Base-by-base conservation (phyloP, 2,113 vertebrate species). In the Dromas ardeola region DNA sequence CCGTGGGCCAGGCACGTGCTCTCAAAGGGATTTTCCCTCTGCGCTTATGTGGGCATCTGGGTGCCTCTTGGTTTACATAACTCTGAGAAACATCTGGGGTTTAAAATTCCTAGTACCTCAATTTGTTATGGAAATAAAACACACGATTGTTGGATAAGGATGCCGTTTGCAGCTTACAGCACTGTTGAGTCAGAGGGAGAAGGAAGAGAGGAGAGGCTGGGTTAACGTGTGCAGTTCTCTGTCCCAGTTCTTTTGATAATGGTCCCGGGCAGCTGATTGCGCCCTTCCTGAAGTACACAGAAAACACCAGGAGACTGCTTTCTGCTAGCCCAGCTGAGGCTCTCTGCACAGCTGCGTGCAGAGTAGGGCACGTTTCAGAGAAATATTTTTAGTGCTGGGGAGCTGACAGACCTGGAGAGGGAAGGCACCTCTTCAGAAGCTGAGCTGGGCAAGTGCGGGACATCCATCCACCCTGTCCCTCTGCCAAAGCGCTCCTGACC, bases 111-210 rank as follows among this genome's bases (percentile, higher is more conserved):
- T 81, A 81, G 45, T 73, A 56, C 66, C 88, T 89, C 86, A 74
- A 79, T 84, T 95, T 92, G 80, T 71, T 79, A 67, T 4, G 81
- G 77, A 88, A 92, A 83, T 62, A 71, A 90, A 86, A 52, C 34
- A 73, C 23, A 23, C 0, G 2, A 53, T 86, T 71, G 72, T 38
- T 93, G 92, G 92, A 86, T 93, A 92, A 92, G 72, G 92, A 81
- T 93, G 83, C 81, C 80, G 38, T 86, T 87, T 95, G 89, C 84
- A 88, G 42, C 42, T 93, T 72, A 67, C 77, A 72, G 16, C 67
- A 74, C 81, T 91, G 90, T 94, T 96, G 95, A 96, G 96, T 96
- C 96, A 96, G 87, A 93, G 90, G 87, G 84, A 97, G 93, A 86
- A 81, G 88, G 72, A 94, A 78, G 65, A 81, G 66, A 93, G 81